Conservation (phyloP, 2,888 invertebrate genomes). For the Linnaemya vulpina region DNA sequence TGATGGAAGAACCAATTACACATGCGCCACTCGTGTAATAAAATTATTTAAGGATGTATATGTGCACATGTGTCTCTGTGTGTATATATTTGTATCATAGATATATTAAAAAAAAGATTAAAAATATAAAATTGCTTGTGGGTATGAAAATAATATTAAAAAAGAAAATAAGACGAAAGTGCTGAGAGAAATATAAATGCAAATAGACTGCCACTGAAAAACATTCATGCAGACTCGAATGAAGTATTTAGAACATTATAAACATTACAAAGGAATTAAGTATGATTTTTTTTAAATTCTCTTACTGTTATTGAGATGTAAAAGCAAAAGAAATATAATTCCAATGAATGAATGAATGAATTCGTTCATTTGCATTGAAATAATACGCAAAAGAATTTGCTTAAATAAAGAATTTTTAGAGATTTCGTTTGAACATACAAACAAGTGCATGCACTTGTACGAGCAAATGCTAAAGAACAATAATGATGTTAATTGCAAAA, state of each 20-base stretch:
- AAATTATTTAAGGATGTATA: neutral
- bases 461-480: slow-evolving; percentile 34
- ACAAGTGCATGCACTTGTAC: neutral
- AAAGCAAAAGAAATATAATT: slow-evolving; percentile 60
- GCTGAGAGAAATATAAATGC: slow-evolving; percentile 40
- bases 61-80: neutral
- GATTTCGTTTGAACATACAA: slow-evolving; percentile 30
- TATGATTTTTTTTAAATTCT: slow-evolving; percentile 26
- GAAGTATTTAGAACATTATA: slow-evolving; percentile 62
- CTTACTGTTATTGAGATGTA: slow-evolving; percentile 28
- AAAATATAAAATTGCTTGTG: slow-evolving; percentile 20
- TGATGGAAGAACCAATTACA: slow-evolving; percentile 71
- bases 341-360: slow-evolving; percentile 61
- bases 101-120: slow-evolving; percentile 23
- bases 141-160: slow-evolving; percentile 47
- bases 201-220: slow-evolving; percentile 55
- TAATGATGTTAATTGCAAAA: slow-evolving; percentile 65
- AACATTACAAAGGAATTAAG: slow-evolving; percentile 64
- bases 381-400: slow-evolving; percentile 61
- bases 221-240: slow-evolving; percentile 45
- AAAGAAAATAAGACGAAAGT: slow-evolving; percentile 18
- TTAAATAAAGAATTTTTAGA: slow-evolving; percentile 58
- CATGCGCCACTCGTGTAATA: slow-evolving; percentile 62
- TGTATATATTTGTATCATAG: neutral
- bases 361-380: slow-evolving; percentile 58